Evolutionary conservation across 2,888 invertebrate species (phyloP).

Genomic region (Lysandra bellargus): DNA sequence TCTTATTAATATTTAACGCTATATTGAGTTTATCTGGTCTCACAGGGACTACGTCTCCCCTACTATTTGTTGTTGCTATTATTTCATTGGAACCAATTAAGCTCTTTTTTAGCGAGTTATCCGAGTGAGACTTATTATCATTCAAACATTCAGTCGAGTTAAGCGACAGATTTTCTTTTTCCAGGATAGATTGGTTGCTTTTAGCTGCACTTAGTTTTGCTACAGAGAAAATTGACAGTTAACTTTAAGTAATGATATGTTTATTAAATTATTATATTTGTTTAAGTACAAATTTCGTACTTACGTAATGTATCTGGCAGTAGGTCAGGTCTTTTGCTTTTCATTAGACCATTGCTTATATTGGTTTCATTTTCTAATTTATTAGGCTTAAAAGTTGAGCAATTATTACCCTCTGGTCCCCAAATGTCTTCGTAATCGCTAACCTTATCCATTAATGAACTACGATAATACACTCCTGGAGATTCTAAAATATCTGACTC

Average conservation of each 20-base stretch:
- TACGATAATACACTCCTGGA: constrained; percentile 89
- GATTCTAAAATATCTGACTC: constrained; percentile 93
- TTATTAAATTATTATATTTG: not conserved
- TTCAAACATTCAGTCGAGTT: constrained; percentile 69
- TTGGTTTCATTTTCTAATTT: constrained; percentile 66
- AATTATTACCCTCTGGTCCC: constrained; percentile 83
- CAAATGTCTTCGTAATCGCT: constrained; percentile 98
- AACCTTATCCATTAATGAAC: constrained; percentile 93
- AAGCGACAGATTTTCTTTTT: constrained; percentile 70
- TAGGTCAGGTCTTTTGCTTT: constrained; percentile 81
- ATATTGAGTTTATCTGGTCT: constrained; percentile 76
- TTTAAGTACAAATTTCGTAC: constrained; percentile 42
- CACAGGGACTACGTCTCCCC: constrained; percentile 71
- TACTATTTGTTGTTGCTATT: constrained; percentile 75
- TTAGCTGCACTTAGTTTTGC: constrained; percentile 71
- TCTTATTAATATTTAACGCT: constrained; percentile 73
- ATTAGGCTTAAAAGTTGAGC: constrained; percentile 73
- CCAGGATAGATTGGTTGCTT: constrained; percentile 71
- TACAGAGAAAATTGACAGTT: constrained; percentile 46
- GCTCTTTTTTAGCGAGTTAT: constrained; percentile 65
- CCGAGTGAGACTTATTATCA: constrained; percentile 67
- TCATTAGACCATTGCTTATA: constrained; percentile 74
- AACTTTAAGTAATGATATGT: not conserved
- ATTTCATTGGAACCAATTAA: constrained; percentile 67
- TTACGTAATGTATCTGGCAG: constrained; percentile 81